These are phyloP conservation scores for Teleiodes luculella DNA, from an alignment of 2,888 invertebrate species.

Conservation along the genomic window DNA sequence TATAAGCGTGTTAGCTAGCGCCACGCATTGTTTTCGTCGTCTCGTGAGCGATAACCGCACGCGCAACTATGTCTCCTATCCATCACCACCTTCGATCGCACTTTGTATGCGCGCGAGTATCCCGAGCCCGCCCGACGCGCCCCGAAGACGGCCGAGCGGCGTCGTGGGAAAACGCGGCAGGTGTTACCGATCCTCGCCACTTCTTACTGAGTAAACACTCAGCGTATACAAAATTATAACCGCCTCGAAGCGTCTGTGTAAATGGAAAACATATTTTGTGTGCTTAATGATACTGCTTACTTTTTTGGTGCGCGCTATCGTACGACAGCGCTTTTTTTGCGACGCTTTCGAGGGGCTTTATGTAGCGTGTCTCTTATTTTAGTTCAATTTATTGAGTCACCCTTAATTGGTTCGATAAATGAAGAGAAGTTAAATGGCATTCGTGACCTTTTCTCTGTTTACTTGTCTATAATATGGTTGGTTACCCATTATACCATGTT, in stretches of 20 bases:
- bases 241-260: constrained; percentile 73
- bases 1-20: neutral
- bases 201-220: constrained; percentile 78
- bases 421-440: constrained; percentile 46
- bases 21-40: constrained; percentile 37
- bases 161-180: constrained; percentile 76
- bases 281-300: constrained; percentile 76
- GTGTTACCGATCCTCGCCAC: constrained; percentile 74
- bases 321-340: constrained; percentile 62
- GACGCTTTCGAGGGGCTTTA: constrained; percentile 46
- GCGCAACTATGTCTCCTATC: constrained; percentile 33
- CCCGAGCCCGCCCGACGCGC: constrained; percentile 43
- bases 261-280: constrained; percentile 79
- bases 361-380: constrained; percentile 52
- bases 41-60: constrained; percentile 34
- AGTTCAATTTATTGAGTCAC: constrained; percentile 57
- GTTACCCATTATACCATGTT: constrained; percentile 24
- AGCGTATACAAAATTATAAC: constrained; percentile 77
- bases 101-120: constrained; percentile 44
- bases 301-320: constrained; percentile 73
- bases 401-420: constrained; percentile 65
- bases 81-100: constrained; percentile 35
- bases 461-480: constrained; percentile 30
- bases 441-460: constrained; percentile 45
- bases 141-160: constrained; percentile 50